Conservation (phyloP, 2,888 invertebrate genomes). For the Spisula solida region DNA sequence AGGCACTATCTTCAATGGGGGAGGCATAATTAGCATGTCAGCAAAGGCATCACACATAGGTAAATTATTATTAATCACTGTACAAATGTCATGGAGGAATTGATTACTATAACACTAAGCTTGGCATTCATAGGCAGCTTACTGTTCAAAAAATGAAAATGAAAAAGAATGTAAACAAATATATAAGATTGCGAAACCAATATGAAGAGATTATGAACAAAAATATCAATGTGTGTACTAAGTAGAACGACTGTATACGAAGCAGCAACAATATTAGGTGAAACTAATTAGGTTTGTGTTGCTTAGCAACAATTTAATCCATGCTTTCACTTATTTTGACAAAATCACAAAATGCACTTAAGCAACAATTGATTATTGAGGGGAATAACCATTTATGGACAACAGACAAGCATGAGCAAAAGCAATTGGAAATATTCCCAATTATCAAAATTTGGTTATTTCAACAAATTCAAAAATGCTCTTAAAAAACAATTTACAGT, state of each 20-base stretch:
- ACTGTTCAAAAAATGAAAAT: background rate
- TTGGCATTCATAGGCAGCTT: background rate
- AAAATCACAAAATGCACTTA: background rate
- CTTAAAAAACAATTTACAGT: background rate
- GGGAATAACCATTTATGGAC: too few relatives aligned
- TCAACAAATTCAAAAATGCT: too few relatives aligned
- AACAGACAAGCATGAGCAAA: too few relatives aligned
- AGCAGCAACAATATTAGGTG: conserved; percentile 2
- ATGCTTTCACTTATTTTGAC: background rate
- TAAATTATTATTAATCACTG: background rate
- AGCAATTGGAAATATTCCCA: too few relatives aligned
- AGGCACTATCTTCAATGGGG: too few relatives aligned
- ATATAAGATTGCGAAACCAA: background rate
- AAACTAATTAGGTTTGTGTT: background rate
- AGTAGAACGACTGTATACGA: background rate
- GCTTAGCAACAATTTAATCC: conserved; percentile 9
- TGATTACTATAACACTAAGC: conserved; percentile 3
- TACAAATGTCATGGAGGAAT: background rate
- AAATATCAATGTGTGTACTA: background rate
- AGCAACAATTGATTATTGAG: background rate
- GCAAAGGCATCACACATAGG: too few relatives aligned
- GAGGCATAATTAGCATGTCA: background rate
- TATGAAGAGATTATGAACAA: background rate
- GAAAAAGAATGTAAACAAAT: background rate
- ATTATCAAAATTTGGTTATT: too few relatives aligned